Evolutionary conservation across 2,797 vertebrate genomes (phyloP).

Genomic region (Myotis myotis): DNA sequence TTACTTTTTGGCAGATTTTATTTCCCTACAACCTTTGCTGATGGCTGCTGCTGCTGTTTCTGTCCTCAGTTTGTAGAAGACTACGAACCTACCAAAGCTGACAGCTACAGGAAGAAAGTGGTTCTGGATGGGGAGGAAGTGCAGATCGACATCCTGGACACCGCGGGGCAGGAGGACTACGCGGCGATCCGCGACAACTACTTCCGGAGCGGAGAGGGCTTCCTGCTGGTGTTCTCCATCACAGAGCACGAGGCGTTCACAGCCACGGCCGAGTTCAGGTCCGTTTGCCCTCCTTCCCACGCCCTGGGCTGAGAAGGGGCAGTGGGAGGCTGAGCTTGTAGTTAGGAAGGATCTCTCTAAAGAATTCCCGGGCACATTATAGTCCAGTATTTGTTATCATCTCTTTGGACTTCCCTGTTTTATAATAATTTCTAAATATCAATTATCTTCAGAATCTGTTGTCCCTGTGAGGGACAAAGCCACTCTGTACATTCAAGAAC

Average conservation of each 20-base stretch:
- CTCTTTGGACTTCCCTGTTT: neutral
- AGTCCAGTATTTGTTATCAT: neutral
- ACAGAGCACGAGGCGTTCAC: conserved; percentile 95
- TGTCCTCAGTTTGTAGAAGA: conserved; percentile 95
- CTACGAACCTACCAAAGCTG: conserved; percentile 98
- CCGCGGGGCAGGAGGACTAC: conserved; percentile 98
- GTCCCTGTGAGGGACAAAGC: neutral
- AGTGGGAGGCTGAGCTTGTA: neutral
- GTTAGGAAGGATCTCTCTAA: neutral
- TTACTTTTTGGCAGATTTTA: neutral
- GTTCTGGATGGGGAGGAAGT: conserved; percentile 98
- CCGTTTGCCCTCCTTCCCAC: neutral
- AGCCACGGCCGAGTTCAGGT: conserved; percentile 96
- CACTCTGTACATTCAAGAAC: neutral
- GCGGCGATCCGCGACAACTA: conserved; percentile 98
- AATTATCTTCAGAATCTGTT: conserved; percentile 12
- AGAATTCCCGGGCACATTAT: neutral
- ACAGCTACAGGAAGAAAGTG: conserved; percentile 99
- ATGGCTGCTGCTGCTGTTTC: neutral
- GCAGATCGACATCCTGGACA: conserved; percentile 98
- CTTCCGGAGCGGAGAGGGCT: conserved; percentile 97
- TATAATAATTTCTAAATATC: neutral
- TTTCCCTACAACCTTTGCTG: neutral
- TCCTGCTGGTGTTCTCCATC: conserved; percentile 97
- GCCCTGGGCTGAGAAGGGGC: neutral